These are phyloP conservation scores for Melanotaenia trifasciata DNA, from an alignment of 2,797 vertebrate species.

Conservation along the genomic window DNA sequence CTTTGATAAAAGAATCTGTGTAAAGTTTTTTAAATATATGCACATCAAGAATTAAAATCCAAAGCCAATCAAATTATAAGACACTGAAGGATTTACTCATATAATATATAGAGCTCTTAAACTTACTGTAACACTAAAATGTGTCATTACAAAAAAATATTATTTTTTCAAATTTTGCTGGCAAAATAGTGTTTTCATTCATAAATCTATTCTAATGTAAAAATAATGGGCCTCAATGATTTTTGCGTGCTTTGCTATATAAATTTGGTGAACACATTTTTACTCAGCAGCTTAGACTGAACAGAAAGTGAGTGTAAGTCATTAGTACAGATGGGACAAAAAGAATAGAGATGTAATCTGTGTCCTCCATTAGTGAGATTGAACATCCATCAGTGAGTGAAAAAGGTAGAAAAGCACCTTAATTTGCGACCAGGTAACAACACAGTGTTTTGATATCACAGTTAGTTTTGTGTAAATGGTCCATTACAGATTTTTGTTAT, in stretches of 20 bases:
- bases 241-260: not conserved
- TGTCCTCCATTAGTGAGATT: slow-evolving; percentile 42
- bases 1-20: too few relatives aligned
- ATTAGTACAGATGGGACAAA: slow-evolving; percentile 28
- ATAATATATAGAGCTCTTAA: not conserved
- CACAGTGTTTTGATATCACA: slow-evolving; percentile 20
- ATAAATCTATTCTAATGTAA: not conserved
- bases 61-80: not conserved
- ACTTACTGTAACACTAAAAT: not conserved
- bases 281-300: not conserved
- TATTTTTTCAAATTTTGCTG: not conserved
- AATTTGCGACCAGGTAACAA: slow-evolving; percentile 22
- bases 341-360: slow-evolving; percentile 33
- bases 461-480: slow-evolving; percentile 39
- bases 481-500: slow-evolving; percentile 21
- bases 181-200: not conserved
- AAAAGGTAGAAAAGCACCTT: slow-evolving; percentile 21
- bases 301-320: not conserved
- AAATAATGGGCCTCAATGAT: not conserved
- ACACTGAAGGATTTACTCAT: not conserved
- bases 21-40: too few relatives aligned
- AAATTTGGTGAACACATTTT: not conserved
- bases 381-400: slow-evolving; percentile 31
- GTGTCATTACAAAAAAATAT: not conserved
- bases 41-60: not conserved